Base-by-base conservation (phyloP, 2,888 invertebrate species). In the Yponomeuta sedellus region DNA sequence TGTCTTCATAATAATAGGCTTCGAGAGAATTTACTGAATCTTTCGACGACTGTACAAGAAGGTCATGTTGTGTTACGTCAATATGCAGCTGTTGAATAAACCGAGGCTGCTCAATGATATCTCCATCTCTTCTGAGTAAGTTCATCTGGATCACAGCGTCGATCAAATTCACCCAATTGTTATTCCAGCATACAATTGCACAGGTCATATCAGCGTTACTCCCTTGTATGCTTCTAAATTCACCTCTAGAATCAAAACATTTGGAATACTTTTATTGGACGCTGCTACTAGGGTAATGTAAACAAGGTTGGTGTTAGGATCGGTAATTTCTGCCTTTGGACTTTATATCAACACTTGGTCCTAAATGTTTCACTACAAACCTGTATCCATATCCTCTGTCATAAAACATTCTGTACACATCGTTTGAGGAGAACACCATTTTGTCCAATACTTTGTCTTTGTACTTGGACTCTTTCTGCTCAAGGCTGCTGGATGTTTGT, bases 91-190 rank as follows among this genome's bases (percentile, higher is more conserved):
- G 44, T 10, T 61, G 62, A n/a, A 66, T 66, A 44, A 57, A 61
- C 0, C 93, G 94, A 1, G 95, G 95, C 16, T 95, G 82, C 68
- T 91, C 66, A 92, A 83, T 25, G 92, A 90, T 25, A 95, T 73
- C 22, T 4, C 39, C 34, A 10, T 58, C 40, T 22, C 59, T 59
- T 20, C 59, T 25, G 19, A 65, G 39, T 11, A 95, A 92, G 61
- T 92, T 88, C 71, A 94, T 93, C 83, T 96, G 96, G 39, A 96
- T 83, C 92, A 96, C 93, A 0, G 94, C 94, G 80, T 96, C 96
- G 75, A 96, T 87, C 75, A 95, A 95, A 16, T 94, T 91, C 1
- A 94, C 92, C 95, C 96, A 96, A 77, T 95, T 94, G 67, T 92
- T 92, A 22, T 89, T 85, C 95, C 95, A 96, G 62, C 80, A 79